Base-by-base conservation (phyloP, 1,140 invertebrate genomes). In the Drosophila truncata region DNA sequence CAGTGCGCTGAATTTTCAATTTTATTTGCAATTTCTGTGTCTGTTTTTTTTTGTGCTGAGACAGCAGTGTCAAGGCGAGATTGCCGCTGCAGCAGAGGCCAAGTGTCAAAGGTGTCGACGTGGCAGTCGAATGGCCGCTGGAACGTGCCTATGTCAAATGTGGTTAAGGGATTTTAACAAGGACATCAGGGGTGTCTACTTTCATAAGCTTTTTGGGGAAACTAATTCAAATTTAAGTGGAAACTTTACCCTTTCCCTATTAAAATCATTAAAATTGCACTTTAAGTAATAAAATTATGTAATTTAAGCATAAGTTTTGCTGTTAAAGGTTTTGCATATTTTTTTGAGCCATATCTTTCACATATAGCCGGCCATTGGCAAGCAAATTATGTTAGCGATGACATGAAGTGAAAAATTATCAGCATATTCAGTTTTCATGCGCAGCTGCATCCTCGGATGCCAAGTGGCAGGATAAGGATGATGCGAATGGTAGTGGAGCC, bases 141-240 rank as follows among this genome's bases (percentile, higher is more conserved):
- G 79, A 80, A 87, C 85, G 80, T 88, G 84, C 78, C 84, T 71
- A 87, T 88, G 84, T 80, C 84, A 79, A 66, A 67, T 88, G 85
- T 44, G 84, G 84, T 90, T 71, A 71, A 69, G 29, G 64, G 61
- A 80, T 84, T 88, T 88, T 88, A 70, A 78, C 71, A 80, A 42
- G 35, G 27, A 58, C 1, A 27, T 55, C 25, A 47, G 14, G 11
- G 18, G 18, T 23, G 14, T 6, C 33, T 39, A 20, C n/a, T 23
- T n/a, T 59, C 10, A 20, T 27, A 33, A 33, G 18, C 2, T 11
- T 18, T 37, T 44, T 5, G 20, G 7, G 3, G 7, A 5, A 47
- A 47, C 50, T 72, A 35, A 58, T 33, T 41, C 23, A 41, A 39
- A 62, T 47, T 66, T 57, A 46, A 47, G 11, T 35, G 10, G 9